A percentile compares a stretch with the other conserved stretches of the same genome.
phyloP scores from a whole-genome alignment of 2,888 invertebrate species.

The Athalia rosae region DNA sequence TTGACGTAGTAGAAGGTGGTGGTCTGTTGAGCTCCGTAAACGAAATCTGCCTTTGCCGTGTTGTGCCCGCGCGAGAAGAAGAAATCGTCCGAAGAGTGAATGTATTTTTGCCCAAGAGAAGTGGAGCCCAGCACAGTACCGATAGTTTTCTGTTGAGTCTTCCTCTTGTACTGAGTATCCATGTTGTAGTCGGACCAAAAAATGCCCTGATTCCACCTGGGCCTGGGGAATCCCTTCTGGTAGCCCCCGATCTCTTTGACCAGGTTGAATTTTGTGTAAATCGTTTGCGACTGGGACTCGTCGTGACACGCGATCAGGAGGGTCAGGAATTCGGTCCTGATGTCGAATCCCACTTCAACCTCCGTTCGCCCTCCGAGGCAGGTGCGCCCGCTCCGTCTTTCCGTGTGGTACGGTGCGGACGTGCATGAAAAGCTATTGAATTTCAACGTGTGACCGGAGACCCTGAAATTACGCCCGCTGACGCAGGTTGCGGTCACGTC shows the following conservation, averaged over 20 bases:
- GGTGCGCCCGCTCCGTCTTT: neutral
- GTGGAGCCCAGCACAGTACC: slow-evolving; percentile 66
- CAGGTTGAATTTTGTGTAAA: slow-evolving; percentile 67
- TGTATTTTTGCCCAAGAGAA: slow-evolving; percentile 73
- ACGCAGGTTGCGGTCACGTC: slow-evolving; percentile 53
- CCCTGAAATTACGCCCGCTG: slow-evolving; percentile 53
- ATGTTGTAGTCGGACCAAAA: slow-evolving; percentile 61
- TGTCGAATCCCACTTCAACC: slow-evolving; percentile 71
- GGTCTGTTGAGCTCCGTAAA: slow-evolving; percentile 78
- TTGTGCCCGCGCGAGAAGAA: slow-evolving; percentile 77
- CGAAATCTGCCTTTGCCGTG: slow-evolving; percentile 78
- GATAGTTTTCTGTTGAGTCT: slow-evolving; percentile 69
- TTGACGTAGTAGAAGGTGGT: slow-evolving; percentile 81
- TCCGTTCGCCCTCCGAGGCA: slow-evolving; percentile 64
- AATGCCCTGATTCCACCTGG: slow-evolving; percentile 64
- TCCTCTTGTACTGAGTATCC: slow-evolving; percentile 63
- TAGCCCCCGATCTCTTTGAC: slow-evolving; percentile 54
- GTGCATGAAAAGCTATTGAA: slow-evolving; percentile 65
- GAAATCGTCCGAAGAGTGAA: slow-evolving; percentile 69
- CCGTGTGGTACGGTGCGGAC: neutral
- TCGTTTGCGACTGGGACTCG: slow-evolving; percentile 66
- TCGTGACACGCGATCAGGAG: slow-evolving; percentile 72
- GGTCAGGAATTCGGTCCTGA: slow-evolving; percentile 64
- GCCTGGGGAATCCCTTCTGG: slow-evolving; percentile 65
- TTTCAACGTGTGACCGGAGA: slow-evolving; percentile 50